phyloP scores from a whole-genome alignment of 1,140 invertebrate genomes.

The Belonocnema kinseyi region DNA sequence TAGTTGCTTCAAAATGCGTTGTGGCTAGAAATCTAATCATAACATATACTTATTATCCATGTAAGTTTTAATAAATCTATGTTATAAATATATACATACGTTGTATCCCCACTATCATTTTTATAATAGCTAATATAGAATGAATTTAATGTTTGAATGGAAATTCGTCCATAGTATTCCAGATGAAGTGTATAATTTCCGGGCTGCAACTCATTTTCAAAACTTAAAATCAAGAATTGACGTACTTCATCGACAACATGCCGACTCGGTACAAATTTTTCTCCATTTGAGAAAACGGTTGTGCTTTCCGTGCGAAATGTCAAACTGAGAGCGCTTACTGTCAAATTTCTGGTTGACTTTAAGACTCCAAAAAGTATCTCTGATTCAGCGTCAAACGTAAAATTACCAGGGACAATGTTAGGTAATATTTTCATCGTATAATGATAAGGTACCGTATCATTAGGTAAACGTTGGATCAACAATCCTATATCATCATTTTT shows the following conservation, averaged over 20 bases:
- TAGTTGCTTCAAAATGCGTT: constrained; percentile 82
- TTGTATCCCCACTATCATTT: not conserved
- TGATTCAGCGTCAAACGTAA: not conserved
- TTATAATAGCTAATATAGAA: not conserved
- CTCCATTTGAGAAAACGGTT: not conserved
- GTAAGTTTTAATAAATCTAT: not conserved
- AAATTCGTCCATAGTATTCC: not conserved
- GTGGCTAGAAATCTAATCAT: not conserved
- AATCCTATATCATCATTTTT: too few relatives aligned
- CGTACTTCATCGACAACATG: not conserved
- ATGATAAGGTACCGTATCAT: not conserved
- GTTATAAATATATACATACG: not conserved
- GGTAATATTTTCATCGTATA: not conserved
- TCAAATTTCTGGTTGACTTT: not conserved
- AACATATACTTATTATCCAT: not conserved
- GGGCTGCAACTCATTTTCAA: not conserved
- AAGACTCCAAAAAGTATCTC: not conserved
- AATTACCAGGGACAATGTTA: not conserved
- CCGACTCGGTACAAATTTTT: not conserved
- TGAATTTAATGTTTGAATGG: not conserved
- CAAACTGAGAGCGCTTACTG: not conserved
- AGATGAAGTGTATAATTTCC: constrained; percentile 6
- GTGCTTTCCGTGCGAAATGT: not conserved
- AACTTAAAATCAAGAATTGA: not conserved
- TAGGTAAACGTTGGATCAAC: not conserved